phyloP scores from a whole-genome alignment of 2,888 invertebrate genomes.

The Agonopterix subpropinquella region DNA sequence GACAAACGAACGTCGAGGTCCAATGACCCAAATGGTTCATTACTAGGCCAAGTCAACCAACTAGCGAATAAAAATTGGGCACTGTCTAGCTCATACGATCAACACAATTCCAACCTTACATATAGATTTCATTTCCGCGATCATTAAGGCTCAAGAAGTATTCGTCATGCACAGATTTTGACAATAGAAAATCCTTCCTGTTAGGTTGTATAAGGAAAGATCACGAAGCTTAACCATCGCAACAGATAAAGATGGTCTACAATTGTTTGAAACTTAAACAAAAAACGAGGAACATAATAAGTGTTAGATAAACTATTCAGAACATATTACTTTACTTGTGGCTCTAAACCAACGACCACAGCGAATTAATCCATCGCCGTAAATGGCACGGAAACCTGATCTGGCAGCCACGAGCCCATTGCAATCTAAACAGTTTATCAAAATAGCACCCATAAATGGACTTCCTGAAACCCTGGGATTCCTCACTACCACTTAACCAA shows the following conservation, averaged over 20 bases:
- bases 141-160: constrained; percentile 14
- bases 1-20: constrained; percentile 68
- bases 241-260: constrained; percentile 13
- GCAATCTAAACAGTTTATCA: constrained; percentile 65
- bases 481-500: constrained; percentile 26
- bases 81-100: constrained; percentile 28
- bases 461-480: constrained; percentile 57
- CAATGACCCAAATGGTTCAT: constrained; percentile 71
- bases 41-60: constrained; percentile 57
- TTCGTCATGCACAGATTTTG: constrained; percentile 17
- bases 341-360: constrained; percentile 40
- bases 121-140: constrained; percentile 12
- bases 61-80: constrained; percentile 66
- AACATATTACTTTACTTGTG: constrained; percentile 21
- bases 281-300: constrained; percentile 23
- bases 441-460: constrained; percentile 65
- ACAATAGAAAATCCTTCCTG: constrained; percentile 17
- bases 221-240: constrained; percentile 16
- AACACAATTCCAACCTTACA: neutral
- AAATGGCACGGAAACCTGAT: constrained; percentile 68
- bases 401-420: constrained; percentile 49
- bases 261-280: constrained; percentile 12
- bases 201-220: constrained; percentile 11
- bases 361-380: constrained; percentile 63
- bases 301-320: constrained; percentile 24